Conservation (phyloP, 2,797 vertebrate genomes). For the Cryptoprocta ferox region DNA sequence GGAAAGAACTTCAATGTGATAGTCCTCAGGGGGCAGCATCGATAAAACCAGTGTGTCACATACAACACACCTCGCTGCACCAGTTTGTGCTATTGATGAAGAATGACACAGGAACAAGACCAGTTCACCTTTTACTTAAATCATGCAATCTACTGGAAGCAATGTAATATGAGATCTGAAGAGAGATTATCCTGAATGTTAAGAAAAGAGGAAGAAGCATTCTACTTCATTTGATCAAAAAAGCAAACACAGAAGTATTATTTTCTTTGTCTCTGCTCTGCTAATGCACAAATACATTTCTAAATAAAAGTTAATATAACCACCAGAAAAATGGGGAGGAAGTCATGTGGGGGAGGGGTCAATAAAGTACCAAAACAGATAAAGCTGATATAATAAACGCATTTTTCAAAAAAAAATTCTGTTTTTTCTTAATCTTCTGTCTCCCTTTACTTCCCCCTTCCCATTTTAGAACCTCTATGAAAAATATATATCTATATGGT, state of each 20-base stretch:
- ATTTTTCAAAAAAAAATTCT: not conserved
- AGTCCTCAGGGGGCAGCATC: not conserved
- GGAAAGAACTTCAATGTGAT: fast-evolving
- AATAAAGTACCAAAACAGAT: not conserved
- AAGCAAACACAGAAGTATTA: not conserved
- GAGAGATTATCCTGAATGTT: not conserved
- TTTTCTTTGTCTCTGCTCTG: not conserved
- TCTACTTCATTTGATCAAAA: not conserved
- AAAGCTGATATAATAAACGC: fast-evolving
- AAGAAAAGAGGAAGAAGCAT: not conserved
- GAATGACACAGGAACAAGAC: too few species aligned
- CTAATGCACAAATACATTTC: not conserved
- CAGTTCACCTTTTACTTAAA: not conserved
- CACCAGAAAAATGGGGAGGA: not conserved
- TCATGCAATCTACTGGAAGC: not conserved
- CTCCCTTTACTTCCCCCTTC: not conserved
- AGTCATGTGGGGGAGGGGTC: fast-evolving
- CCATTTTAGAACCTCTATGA: not conserved
- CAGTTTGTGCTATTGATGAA: not conserved
- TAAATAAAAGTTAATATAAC: not conserved
- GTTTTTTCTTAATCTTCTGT: not conserved
- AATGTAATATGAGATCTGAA: not conserved
- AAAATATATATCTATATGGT: not conserved
- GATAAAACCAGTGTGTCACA: fast-evolving
- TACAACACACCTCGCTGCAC: not conserved